Conservation (phyloP, 2,888 invertebrate genomes). For the Pristionchus exspectatus region DNA sequence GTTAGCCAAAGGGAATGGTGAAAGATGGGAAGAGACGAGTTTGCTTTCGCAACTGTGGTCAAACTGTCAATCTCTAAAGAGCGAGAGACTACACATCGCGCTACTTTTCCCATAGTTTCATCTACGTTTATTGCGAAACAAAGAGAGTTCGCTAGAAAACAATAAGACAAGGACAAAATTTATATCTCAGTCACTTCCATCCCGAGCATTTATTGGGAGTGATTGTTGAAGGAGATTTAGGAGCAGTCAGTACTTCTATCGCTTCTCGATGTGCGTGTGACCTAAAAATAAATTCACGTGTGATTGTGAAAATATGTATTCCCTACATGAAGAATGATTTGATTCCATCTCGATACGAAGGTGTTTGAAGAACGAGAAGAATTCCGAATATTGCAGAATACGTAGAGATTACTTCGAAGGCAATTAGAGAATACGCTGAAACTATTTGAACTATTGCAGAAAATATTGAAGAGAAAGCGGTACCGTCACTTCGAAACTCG, state of each 20-base stretch:
- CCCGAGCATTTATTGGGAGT: not conserved
- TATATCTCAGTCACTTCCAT: not conserved
- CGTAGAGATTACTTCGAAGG: slow-evolving; percentile 21
- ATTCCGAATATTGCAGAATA: slow-evolving; percentile 40
- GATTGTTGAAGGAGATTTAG: not conserved
- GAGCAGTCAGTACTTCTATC: not conserved
- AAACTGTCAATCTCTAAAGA: not conserved
- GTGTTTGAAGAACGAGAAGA: slow-evolving; percentile 5
- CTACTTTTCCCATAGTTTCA: not conserved
- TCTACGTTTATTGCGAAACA: not conserved
- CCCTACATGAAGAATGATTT: not conserved
- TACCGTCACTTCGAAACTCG: slow-evolving; percentile 30
- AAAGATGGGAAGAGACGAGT: not conserved
- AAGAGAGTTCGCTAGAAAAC: not conserved
- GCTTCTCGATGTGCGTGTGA: not conserved
- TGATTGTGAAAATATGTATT: not conserved
- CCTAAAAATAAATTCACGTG: not conserved
- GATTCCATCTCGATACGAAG: slow-evolving; percentile 20
- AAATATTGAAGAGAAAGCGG: not conserved
- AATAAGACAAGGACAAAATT: not conserved
- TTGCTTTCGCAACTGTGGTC: not conserved
- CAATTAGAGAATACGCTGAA: slow-evolving; percentile 29
- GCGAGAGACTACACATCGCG: not conserved
- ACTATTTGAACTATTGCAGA: not conserved
- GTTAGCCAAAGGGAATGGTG: not conserved